Percentiles rank a stretch among this genome's conserved stretches.
Evolutionary conservation across 2,113 vertebrate species (phyloP).

Genomic region (Herpetotheres cachinnans): DNA sequence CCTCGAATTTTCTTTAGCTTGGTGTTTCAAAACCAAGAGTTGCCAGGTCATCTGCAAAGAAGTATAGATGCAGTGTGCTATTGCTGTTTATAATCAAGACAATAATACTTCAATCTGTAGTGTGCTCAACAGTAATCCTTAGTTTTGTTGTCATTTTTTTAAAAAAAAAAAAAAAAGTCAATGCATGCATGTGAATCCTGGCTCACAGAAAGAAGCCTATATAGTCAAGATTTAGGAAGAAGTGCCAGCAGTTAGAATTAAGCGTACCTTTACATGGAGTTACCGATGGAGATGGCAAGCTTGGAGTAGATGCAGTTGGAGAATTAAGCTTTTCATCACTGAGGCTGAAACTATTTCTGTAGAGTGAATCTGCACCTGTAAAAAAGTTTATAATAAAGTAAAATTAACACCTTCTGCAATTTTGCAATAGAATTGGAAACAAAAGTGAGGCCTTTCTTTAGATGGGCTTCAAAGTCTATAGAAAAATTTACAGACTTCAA

Average conservation of each 20-base stretch:
- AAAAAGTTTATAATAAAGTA: neutral
- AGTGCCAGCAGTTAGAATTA: neutral
- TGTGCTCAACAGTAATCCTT: neutral
- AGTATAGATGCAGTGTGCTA: neutral
- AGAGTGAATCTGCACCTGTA: constrained; percentile 89
- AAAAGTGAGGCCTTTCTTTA: neutral
- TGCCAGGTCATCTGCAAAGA: neutral
- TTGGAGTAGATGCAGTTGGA: constrained; percentile 75
- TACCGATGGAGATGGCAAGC: constrained; percentile 70
- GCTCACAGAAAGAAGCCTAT: neutral
- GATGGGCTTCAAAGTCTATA: neutral
- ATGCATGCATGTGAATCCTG: neutral
- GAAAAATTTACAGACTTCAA: neutral
- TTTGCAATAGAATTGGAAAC: neutral
- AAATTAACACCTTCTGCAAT: neutral
- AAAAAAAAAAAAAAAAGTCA: neutral
- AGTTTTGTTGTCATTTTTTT: neutral
- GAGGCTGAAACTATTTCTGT: constrained; percentile 90
- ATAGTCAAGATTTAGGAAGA: neutral
- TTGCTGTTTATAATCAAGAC: neutral
- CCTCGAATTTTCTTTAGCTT: neutral
- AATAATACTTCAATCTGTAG: neutral
- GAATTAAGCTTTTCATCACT: constrained; percentile 94
- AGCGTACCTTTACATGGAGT: constrained; percentile 83
- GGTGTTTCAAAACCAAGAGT: neutral